Base-by-base conservation (phyloP, 2,797 vertebrate genomes). In the Diglossa cyanea region DNA sequence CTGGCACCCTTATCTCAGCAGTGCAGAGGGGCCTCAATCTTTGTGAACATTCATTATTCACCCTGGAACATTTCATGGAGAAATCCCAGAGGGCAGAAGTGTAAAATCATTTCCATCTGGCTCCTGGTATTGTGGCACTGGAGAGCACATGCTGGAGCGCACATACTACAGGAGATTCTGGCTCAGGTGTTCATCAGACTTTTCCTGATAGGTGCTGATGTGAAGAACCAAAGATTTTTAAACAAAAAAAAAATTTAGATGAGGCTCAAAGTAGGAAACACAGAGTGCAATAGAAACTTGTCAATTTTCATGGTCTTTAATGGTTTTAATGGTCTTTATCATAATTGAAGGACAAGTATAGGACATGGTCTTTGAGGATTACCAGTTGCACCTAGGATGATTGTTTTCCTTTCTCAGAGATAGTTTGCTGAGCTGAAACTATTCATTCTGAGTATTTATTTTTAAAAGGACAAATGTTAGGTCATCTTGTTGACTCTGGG, bases 401-500 rank as follows among this genome's bases (percentile, higher is more conserved):
- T 65, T 77, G 58, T 81, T 83, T 28, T 65, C 75, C 65, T 72
- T 79, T 92, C 86, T 86, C 88, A 74, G 84, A 76, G 78, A 19
- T n/a, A 70, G 44, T 87, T 87, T 93, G 57, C 57, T 94, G 74
- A 82, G 80, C 78, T 87, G 71, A n/a, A 94, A 79, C 51, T 66
- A 57, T 89, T 94, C 67, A 53, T 84, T 89, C 50, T 42, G 42
- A 70, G n/a, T 85, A 77, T 94, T 94, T 95, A 82, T 91, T 94
- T 92, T 94, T 77, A 44, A 89, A 92, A 79, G 82, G 72, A 89
- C 72, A 79, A 82, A 85, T 73, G 78, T 91, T 86, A 79, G 85
- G 94, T 92, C 77, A 60, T 94, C 72, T 76, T 95, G 89, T 92
- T 96, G 93, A 94, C 81, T 93, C 77, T 89, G 88, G 81, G 75